Evolutionary conservation across 2,888 invertebrate genomes (phyloP), one percentile per base, ranked within the genome.

Genomic region (Lasioglossum figueresi): DNA sequence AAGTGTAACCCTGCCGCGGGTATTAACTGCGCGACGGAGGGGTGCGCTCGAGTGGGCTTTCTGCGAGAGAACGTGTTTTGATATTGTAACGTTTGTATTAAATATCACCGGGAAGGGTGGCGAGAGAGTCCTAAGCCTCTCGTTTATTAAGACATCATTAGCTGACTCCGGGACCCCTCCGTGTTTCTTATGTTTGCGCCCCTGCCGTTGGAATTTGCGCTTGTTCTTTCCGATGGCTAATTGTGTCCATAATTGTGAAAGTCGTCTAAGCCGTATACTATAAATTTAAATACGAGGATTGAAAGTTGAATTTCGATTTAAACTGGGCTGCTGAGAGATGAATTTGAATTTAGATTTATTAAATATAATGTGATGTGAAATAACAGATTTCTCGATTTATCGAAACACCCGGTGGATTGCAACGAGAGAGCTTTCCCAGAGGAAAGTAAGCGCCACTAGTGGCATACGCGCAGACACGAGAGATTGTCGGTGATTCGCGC

Each of bases 51-150:
- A 91, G 87, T 91, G 92, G 91, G 80, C 88, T 90, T 91, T 91
- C 89, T 87, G 80, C 79, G 63, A 81, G 80, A 82, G 88, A 82
- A 89, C 90, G 88, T 92, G 92, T 93, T 93, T 93, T 93, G 91
- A 93, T 93, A 93, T 90, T 92, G 93, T 91, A 90, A 91, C 93
- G 91, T 92, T 93, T 93, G 91, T 91, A 93, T 93, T 93, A 91
- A 93, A 92, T 93, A 92, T 92, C 91, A 31, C 31, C 16, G 63
- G 92, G 84, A 81, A 84, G 89, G 90, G 90, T 85, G 90, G 70
- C 81, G 31, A 27, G 78, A 19, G 78, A 37, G 56, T 70, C 34
- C 75, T 80, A 82, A 87, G 79, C 85, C 84, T 68, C 66, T 72
- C 84, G 84, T 87, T 89, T 89, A 89, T 89, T 89, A 88, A 84